These are phyloP conservation scores for Cercopithecus diana DNA, from an alignment of 2,797 vertebrate species.

Conservation along the genomic window DNA sequence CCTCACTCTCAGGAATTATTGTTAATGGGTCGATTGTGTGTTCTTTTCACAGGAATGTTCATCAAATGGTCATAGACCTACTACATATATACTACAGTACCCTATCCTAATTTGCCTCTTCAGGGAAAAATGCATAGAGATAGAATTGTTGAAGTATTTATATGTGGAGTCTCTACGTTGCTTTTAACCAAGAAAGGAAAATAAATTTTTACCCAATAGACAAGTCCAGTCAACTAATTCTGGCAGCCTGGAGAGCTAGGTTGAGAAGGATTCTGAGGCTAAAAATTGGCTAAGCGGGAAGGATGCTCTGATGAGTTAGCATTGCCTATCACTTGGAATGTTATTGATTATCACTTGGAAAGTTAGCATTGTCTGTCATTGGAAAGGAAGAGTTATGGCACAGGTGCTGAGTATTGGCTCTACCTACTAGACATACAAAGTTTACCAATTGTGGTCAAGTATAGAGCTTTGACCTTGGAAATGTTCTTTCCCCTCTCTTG, in stretches of 20 bases:
- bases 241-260: not conserved
- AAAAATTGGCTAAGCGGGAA: not conserved
- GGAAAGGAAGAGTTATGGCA: not conserved
- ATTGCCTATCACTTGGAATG: not conserved
- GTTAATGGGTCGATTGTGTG: not conserved
- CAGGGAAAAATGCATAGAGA: not conserved
- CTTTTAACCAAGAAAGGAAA: not conserved
- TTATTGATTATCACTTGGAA: not conserved
- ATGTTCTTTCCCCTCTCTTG: not conserved
- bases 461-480: not conserved
- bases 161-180: not conserved
- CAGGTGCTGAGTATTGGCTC: not conserved
- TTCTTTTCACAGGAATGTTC: constrained; percentile 21
- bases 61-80: not conserved
- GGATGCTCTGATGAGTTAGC: not conserved
- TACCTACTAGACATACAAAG: not conserved
- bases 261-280: not conserved
- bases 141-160: not conserved
- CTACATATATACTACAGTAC: not conserved
- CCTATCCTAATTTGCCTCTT: not conserved
- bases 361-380: not conserved
- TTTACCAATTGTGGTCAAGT: not conserved
- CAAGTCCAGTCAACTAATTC: not conserved
- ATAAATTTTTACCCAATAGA: not conserved
- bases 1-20: not conserved